These are phyloP conservation scores for Drepana falcataria DNA, from an alignment of 2,888 invertebrate genomes.

Conservation along the genomic window DNA sequence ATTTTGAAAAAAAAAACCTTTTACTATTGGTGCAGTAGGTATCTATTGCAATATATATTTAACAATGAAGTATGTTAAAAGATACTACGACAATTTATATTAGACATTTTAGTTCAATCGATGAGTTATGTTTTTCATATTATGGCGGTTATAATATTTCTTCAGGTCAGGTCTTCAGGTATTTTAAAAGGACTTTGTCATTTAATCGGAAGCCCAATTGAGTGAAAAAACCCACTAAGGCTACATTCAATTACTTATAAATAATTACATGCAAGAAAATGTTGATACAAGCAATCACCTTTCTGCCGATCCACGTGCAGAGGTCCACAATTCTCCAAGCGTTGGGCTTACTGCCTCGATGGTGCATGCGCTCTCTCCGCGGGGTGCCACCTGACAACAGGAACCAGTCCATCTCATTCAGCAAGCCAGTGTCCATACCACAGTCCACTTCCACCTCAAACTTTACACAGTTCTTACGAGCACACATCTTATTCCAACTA, in stretches of 20 bases:
- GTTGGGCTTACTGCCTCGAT: constrained; percentile 45
- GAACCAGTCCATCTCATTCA: constrained; percentile 63
- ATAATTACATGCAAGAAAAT: constrained; percentile 2
- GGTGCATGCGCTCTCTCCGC: constrained; percentile 44
- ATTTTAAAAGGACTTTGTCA: too few species aligned
- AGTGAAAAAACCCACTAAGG: too few species aligned
- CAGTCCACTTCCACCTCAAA: constrained; percentile 59
- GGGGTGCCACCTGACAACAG: constrained; percentile 62
- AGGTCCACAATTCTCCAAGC: constrained; percentile 59
- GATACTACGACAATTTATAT: too few species aligned
- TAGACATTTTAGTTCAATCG: too few species aligned
- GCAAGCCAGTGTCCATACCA: constrained; percentile 39
- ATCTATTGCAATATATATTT: too few species aligned
- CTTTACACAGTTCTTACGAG: constrained; percentile 32
- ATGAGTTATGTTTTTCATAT: too few species aligned
- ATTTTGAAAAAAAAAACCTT: too few species aligned
- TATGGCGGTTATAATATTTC: too few species aligned
- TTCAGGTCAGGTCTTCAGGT: too few species aligned
- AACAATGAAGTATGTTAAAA: too few species aligned
- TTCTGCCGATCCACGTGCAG: constrained; percentile 67
- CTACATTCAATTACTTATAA: background rate
- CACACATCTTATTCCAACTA: constrained; percentile 22
- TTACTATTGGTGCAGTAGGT: too few species aligned
- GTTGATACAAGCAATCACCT: constrained; percentile 38
- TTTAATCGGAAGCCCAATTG: too few species aligned